Conservation (phyloP, 92 coral and sea anemone genomes). For the Desmophyllum pertusum region DNA sequence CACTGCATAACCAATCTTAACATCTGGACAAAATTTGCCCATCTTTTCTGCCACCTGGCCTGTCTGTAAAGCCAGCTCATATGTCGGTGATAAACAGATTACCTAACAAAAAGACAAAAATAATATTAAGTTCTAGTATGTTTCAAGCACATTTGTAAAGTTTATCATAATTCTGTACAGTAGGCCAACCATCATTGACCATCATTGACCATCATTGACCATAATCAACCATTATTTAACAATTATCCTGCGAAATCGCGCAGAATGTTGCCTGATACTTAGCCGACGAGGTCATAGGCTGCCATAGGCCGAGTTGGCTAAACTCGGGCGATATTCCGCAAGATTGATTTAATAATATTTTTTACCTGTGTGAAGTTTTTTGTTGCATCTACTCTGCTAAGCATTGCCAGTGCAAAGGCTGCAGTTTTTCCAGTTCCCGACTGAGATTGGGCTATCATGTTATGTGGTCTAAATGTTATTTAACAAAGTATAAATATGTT, state of each 20-base stretch:
- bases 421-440: slow-evolving; percentile 98
- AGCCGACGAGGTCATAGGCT: no score
- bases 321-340: no score
- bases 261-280: no score
- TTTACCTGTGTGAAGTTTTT: slow-evolving; percentile 80
- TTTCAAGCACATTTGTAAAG: no score
- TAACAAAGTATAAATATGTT: not conserved
- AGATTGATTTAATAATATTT: no score
- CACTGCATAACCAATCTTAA: slow-evolving; percentile 85
- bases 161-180: no score
- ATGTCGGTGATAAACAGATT: slow-evolving; percentile 92
- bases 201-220: no score
- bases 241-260: no score
- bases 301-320: no score
- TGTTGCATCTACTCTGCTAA: slow-evolving; percentile 92
- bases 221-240: no score
- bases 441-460: slow-evolving; percentile 99
- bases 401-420: slow-evolving; percentile 93
- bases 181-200: no score
- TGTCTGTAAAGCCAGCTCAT: slow-evolving; percentile 92
- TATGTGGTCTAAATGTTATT: slow-evolving; percentile 71
- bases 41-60: slow-evolving; percentile 97
- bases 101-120: slow-evolving; percentile 53
- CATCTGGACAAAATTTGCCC: slow-evolving; percentile 91
- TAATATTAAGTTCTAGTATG: no score